Conservation (phyloP, 64 coral and sea anemone genomes). For the Astreopora myriophthalma region DNA sequence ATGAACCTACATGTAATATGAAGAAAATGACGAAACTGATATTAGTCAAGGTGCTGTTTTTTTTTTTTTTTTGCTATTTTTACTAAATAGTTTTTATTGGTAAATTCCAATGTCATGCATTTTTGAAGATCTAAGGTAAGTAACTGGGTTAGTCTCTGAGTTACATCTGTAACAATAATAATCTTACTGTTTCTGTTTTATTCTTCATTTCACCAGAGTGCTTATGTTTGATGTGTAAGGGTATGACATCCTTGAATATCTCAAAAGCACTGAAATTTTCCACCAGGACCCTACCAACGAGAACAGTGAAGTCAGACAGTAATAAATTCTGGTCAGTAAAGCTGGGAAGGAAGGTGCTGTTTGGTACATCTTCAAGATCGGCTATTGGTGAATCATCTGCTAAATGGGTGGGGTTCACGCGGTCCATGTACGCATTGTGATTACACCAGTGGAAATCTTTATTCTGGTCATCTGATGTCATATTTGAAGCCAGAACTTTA, state of each 20-base stretch:
- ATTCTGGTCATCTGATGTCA: slow-evolving; percentile 64
- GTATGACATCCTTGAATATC: slow-evolving; percentile 5
- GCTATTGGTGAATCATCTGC: slow-evolving; percentile 32
- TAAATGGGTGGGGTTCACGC: slow-evolving; percentile 8
- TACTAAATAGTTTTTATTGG: too few species aligned
- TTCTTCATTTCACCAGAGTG: slow-evolving; percentile 27
- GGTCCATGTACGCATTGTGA: slow-evolving; percentile 29
- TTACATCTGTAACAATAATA: too few species aligned
- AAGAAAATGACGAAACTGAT: too few species aligned
- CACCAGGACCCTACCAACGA: neutral
- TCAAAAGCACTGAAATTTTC: slow-evolving; percentile 38
- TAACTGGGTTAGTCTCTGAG: too few species aligned
- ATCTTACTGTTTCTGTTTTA: neutral
- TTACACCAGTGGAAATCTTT: slow-evolving; percentile 60
- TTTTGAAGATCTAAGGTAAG: too few species aligned
- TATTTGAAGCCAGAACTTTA: slow-evolving; percentile 12
- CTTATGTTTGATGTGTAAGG: slow-evolving; percentile 28
- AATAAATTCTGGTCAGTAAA: neutral
- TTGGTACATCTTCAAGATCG: slow-evolving; percentile 40
- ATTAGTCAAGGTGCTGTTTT: too few species aligned
- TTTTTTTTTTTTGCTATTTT: too few species aligned
- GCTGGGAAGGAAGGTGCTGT: neutral
- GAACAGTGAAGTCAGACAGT: neutral
- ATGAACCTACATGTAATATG: neutral
- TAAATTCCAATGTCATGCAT: too few species aligned